Percentiles rank a stretch among this genome's conserved stretches.
These are phyloP conservation scores for Amphiduros pacificus DNA, from an alignment of 2,888 invertebrate genomes.

Conservation along the genomic window DNA sequence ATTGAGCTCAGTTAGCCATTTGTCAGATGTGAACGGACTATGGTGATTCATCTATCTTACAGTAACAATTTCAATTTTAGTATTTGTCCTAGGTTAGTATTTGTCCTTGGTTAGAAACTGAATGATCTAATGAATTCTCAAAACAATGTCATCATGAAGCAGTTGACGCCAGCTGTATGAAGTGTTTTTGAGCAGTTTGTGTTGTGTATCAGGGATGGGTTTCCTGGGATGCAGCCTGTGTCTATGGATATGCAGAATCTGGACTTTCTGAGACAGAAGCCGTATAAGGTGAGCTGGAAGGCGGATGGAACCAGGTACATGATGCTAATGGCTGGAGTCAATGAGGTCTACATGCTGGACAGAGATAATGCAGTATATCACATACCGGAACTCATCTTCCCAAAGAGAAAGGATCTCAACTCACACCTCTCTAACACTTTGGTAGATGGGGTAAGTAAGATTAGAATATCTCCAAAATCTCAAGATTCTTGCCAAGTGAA, in stretches of 20 bases:
- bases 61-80: too few species aligned
- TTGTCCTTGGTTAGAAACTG: too few species aligned
- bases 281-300: conserved; percentile 98
- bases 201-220: conserved; percentile 65
- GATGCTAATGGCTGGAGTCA: conserved; percentile 88
- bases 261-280: conserved; percentile 72
- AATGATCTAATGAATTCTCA: too few species aligned
- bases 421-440: conserved; percentile 79
- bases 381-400: conserved; percentile 79
- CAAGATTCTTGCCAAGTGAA: too few species aligned
- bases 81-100: too few species aligned
- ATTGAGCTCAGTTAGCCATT: too few species aligned
- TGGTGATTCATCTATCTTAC: too few species aligned
- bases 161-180: neutral
- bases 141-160: too few species aligned
- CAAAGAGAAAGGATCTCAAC: conserved; percentile 72
- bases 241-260: conserved; percentile 90
- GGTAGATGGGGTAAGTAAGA: conserved; percentile 86
- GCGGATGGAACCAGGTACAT: conserved; percentile 98
- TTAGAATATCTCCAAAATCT: too few species aligned
- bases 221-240: conserved; percentile 96
- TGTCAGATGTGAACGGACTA: too few species aligned
- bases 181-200: neutral
- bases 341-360: conserved; percentile 90
- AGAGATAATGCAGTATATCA: conserved; percentile 88